Evolutionary conservation across 2,797 vertebrate genomes (phyloP), one percentile per base, ranked within the genome.

Genomic region (Diplodus puntazzo): DNA sequence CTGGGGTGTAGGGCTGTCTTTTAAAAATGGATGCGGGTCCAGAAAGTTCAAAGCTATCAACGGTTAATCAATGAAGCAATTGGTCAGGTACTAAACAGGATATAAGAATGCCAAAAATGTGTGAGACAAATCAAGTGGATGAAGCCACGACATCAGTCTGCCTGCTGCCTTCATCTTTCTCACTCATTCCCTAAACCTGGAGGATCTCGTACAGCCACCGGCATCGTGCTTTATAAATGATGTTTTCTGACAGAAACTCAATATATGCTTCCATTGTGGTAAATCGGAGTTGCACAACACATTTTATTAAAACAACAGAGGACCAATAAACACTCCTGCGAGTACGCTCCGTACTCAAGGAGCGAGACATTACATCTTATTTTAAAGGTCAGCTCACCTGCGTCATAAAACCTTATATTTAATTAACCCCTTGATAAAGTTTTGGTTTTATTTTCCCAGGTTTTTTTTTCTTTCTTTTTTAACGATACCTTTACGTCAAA

Each of bases 201-300:
- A 74, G 74, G 63, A 65, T 49, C 74, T 80, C 11, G 30, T 63
- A 61, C 17, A 42, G 57, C 82, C 80, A 76, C 85, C 71, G 60
- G 62, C 70, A 46, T 23, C 46, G 78, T 73, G 62, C 82, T 88
- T 77, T 71, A 73, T 73, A 73, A 80, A 86, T 87, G 63, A 73
- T 85, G 67, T 74, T 81, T 76, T 67, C 68, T 79, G 88, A 89
- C 87, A 88, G 83, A 75, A 92, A 92, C 90, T 94, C 92, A 85
- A 95, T 95, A 69, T 58, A 69, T 75, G 62, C 81, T 91, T 92
- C 84, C 83, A 82, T 92, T 88, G 82, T 77, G 67, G 69, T 82
- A 82, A 88, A 85, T 84, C 66, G 18, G 58, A 82, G 61, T 50
- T 63, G 39, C 43, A 45, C 54, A 68, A n/a, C 46, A 81, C 59